Evolutionary conservation across 2,113 vertebrate species (phyloP).

Genomic region (Neomonachus schauinslandi): DNA sequence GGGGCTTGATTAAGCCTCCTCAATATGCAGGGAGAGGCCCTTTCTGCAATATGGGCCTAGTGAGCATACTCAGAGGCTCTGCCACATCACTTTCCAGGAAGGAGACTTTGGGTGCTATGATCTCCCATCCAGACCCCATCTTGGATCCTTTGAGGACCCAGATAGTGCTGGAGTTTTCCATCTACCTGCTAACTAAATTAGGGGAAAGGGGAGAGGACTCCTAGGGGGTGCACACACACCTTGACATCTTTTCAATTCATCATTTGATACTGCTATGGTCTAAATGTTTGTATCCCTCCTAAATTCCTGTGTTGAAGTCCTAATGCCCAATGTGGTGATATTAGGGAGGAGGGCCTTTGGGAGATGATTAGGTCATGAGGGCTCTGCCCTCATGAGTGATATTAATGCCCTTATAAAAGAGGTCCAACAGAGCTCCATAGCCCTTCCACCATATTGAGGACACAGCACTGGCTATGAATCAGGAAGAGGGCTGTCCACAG

Average conservation of each 20-base stretch:
- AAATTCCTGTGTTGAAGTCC: background rate
- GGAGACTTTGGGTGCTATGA: background rate
- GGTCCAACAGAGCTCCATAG: background rate
- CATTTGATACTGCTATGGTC: background rate
- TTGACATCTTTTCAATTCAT: background rate
- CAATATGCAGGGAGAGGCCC: background rate
- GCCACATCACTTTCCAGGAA: background rate
- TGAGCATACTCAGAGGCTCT: background rate
- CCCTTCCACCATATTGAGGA: background rate
- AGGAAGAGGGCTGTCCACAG: background rate
- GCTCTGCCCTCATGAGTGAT: background rate
- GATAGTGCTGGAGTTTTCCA: background rate
- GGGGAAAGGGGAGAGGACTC: too few species aligned
- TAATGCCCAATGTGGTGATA: background rate
- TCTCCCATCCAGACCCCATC: background rate
- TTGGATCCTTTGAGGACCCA: background rate
- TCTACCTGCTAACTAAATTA: background rate
- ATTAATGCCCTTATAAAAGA: background rate
- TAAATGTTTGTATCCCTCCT: background rate
- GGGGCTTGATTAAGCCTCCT: background rate
- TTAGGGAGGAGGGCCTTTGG: background rate
- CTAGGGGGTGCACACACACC: background rate
- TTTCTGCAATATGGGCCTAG: background rate
- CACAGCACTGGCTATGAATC: background rate
- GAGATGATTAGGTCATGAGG: background rate